These are phyloP conservation scores for Psilopsiagon aymara DNA, from an alignment of 2,113 vertebrate genomes.

Conservation along the genomic window DNA sequence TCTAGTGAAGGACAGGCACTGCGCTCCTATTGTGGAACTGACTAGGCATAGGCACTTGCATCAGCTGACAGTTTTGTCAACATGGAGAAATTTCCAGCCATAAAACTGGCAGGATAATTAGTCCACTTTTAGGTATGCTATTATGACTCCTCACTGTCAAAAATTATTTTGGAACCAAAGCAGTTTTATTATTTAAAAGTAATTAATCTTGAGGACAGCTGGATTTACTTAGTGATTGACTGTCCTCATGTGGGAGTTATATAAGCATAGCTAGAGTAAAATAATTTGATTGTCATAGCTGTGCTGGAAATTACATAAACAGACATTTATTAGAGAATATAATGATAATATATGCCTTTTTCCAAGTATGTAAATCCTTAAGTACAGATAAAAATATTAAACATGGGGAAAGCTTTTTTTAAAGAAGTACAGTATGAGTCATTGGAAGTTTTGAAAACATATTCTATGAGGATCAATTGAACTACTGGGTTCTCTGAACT, in stretches of 20 bases:
- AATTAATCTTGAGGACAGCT: slow-evolving; percentile 26
- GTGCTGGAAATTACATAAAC: neutral
- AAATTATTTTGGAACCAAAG: neutral
- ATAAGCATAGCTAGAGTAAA: neutral
- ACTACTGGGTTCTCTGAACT: neutral
- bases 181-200: neutral
- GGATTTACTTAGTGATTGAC: neutral
- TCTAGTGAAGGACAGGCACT: neutral
- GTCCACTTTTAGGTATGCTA: neutral
- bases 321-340: neutral
- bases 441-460: neutral
- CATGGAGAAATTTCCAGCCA: neutral
- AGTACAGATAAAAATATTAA: neutral
- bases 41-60: neutral
- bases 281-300: neutral
- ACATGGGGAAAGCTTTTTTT: neutral
- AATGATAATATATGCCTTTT: neutral
- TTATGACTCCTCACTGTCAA: neutral
- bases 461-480: neutral
- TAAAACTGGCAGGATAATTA: neutral
- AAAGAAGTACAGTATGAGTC: neutral
- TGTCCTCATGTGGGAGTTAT: neutral
- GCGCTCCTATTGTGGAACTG: neutral
- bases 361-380: neutral
- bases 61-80: neutral